Evolutionary conservation across 2,888 invertebrate genomes (phyloP), one percentile per base, ranked within the genome.

Genomic region (Glaucopsyche alexis): DNA sequence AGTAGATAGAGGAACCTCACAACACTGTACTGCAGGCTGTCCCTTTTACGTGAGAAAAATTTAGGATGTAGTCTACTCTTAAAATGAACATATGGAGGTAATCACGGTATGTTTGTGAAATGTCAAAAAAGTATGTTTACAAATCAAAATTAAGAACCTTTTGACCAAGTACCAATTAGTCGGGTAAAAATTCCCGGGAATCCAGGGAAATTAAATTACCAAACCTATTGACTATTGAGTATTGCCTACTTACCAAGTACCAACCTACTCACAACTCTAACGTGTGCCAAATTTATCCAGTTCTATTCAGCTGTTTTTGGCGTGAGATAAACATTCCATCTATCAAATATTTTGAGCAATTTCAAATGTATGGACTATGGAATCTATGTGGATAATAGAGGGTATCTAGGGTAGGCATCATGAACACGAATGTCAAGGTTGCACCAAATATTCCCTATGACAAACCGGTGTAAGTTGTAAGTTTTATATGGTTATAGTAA

Each of bases 221-320:
- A n/a, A n/a, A n/a, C n/a, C n/a, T n/a, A n/a, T n/a, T n/a, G n/a
- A n/a, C n/a, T n/a, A n/a, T n/a, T n/a, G n/a, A n/a, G n/a, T n/a
- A 50, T 50, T 50, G 50, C 14, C 50, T 50, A 49, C 11, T 47
- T n/a, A n/a, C n/a, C n/a, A n/a, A n/a, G n/a, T n/a, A 49, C 29
- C n/a, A n/a, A 52, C 52, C n/a, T 55, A 19, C 52, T 55, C 16
- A 16, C 3, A 16, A 60, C 60, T 60, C 60, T 13, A 60, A 60
- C 13, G 11, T 60, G 60, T 60, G 60, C 60, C 60, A 60, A 60
- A 60, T 60, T 60, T 52, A 52, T 52, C 60, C 60, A 60, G 29
- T 6, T 60, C 60, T 29, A 60, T 29, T 60, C 14, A 60, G 60
- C 38, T 60, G 60, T 60, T 60, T 60, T 60, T 60, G 60, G 60